These are phyloP conservation scores for Catonia carolina DNA, from an alignment of 2,888 invertebrate species.

Conservation along the genomic window DNA sequence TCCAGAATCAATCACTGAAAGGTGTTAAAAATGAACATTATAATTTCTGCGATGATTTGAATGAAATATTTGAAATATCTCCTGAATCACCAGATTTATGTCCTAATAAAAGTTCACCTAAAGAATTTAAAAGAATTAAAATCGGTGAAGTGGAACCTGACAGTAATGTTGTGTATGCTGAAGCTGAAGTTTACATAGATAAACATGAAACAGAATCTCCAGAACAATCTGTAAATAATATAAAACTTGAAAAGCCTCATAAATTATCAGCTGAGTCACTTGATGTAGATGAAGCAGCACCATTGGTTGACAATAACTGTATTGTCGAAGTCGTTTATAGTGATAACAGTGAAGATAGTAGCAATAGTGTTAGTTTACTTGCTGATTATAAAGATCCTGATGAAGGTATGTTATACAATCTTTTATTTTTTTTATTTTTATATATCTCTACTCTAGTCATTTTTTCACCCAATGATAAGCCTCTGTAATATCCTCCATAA, in stretches of 20 bases:
- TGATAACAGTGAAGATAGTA: not conserved
- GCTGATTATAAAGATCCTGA: not conserved
- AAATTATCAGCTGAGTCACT: no score
- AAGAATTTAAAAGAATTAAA: not conserved
- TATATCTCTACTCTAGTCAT: no score
- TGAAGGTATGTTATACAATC: not conserved
- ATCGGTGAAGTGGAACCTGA: not conserved
- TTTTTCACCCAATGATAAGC: no score
- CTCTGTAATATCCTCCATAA: no score
- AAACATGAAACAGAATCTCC: no score
- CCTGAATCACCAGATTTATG: constrained; percentile 1
- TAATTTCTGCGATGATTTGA: not conserved
- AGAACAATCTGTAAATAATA: no score
- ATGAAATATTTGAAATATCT: not conserved
- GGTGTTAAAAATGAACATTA: not conserved
- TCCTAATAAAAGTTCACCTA: not conserved
- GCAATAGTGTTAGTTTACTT: not conserved
- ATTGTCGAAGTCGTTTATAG: no score
- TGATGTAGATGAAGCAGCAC: no score
- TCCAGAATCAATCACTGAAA: not conserved
- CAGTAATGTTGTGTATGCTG: not conserved
- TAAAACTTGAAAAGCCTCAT: no score
- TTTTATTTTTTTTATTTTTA: no score
- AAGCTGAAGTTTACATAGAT: no score
- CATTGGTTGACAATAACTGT: no score